These are phyloP conservation scores for Galeopsomyia nigrocyanea DNA, from an alignment of 2,888 invertebrate species.

Conservation along the genomic window DNA sequence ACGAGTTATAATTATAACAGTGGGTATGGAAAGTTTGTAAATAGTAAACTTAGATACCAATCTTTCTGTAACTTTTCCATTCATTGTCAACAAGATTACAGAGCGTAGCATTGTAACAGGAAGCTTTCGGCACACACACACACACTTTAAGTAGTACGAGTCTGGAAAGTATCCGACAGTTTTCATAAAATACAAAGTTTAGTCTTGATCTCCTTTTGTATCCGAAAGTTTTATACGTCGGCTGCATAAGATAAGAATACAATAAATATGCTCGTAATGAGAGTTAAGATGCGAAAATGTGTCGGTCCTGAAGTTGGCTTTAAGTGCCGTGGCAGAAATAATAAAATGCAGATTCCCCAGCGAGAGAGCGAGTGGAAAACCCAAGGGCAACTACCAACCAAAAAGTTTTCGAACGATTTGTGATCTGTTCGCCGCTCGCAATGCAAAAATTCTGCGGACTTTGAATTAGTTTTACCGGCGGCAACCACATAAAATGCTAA, in stretches of 20 bases:
- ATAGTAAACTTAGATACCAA: slow-evolving; percentile 30
- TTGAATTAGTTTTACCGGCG: slow-evolving; percentile 43
- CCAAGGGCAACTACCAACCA: slow-evolving; percentile 27
- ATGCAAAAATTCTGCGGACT: slow-evolving; percentile 45
- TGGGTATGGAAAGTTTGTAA: slow-evolving; percentile 10
- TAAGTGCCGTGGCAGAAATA: slow-evolving; percentile 63
- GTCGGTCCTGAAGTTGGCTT: slow-evolving; percentile 51
- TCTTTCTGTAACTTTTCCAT: slow-evolving; percentile 12
- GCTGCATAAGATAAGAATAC: slow-evolving; percentile 1
- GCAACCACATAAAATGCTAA: slow-evolving; percentile 30
- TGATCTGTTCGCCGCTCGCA: slow-evolving; percentile 42
- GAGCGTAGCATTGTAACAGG: background rate
- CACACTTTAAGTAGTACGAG: slow-evolving; percentile 13
- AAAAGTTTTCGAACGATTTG: slow-evolving; percentile 48
- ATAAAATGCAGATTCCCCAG: slow-evolving; percentile 63
- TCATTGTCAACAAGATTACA: slow-evolving; percentile 14
- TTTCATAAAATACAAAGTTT: no score
- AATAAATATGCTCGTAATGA: slow-evolving; percentile 23
- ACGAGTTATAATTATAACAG: slow-evolving; percentile 20
- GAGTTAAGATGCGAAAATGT: slow-evolving; percentile 46
- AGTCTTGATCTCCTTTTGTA: no score
- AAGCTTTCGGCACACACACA: background rate
- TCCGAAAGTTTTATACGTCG: no score
- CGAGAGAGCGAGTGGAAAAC: slow-evolving; percentile 38
- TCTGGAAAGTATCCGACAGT: slow-evolving; percentile 8